These are phyloP conservation scores for Tapirus indicus DNA, from an alignment of 2,797 vertebrate genomes.

Conservation along the genomic window DNA sequence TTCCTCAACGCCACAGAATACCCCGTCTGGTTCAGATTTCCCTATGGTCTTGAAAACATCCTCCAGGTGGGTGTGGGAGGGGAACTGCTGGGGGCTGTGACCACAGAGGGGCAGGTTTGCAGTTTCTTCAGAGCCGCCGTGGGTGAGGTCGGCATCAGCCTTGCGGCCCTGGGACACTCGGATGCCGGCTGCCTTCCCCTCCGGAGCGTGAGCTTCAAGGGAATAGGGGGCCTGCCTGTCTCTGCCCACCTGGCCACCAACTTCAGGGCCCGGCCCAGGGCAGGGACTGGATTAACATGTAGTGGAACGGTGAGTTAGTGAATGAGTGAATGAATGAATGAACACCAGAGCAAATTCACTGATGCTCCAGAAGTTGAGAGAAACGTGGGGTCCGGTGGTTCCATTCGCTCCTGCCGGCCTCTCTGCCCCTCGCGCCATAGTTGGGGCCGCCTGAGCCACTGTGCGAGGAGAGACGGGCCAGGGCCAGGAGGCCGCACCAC, in stretches of 20 bases:
- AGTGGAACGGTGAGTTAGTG: not conserved
- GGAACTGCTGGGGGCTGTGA: not conserved
- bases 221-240: not conserved
- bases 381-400: rapidly evolving
- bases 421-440: not conserved
- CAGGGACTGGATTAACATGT: not conserved
- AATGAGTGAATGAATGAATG: not conserved
- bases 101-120: not conserved
- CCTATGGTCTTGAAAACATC: not conserved
- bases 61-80: not conserved
- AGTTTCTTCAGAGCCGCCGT: not conserved
- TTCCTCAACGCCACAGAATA: not conserved
- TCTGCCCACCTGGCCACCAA: not conserved
- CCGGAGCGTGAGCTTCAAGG: not conserved
- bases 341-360: not conserved
- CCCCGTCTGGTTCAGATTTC: not conserved
- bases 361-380: not conserved
- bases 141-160: not conserved
- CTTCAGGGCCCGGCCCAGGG: not conserved
- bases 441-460: not conserved
- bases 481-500: not conserved
- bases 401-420: no score
- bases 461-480: not conserved
- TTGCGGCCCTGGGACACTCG: rapidly evolving
- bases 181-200: rapidly evolving